A percentile compares a stretch with the other conserved stretches of the same genome.
phyloP scores from a whole-genome alignment of 2,797 vertebrate species.

The Anguilla anguilla region DNA sequence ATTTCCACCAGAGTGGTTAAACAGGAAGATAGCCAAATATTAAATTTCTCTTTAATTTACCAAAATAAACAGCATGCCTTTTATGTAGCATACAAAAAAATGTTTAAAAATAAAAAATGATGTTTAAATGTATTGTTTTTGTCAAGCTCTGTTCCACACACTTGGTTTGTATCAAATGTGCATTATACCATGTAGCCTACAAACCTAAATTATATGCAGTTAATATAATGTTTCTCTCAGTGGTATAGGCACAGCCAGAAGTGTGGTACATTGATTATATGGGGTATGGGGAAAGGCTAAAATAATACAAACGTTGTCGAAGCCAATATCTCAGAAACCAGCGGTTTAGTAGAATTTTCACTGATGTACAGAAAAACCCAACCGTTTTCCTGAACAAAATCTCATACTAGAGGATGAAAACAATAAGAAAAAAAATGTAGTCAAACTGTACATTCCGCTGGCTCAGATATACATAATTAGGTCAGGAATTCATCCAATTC shows the following conservation, averaged over 20 bases:
- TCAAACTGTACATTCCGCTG: slow-evolving; percentile 56
- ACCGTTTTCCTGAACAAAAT: background rate
- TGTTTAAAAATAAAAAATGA: background rate
- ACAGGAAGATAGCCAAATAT: slow-evolving; percentile 70
- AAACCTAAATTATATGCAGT: background rate
- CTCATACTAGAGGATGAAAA: slow-evolving; percentile 29
- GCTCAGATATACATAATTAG: slow-evolving; percentile 62
- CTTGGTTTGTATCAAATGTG: background rate
- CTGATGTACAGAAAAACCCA: background rate
- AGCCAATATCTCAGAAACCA: background rate
- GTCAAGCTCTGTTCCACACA: background rate
- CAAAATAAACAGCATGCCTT: slow-evolving; percentile 56
- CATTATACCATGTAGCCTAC: background rate
- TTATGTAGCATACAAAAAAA: background rate
- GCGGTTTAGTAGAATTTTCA: background rate
- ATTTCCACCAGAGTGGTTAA: slow-evolving; percentile 51
- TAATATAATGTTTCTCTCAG: background rate
- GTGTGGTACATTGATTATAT: background rate
- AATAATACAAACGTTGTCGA: background rate
- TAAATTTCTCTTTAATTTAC: slow-evolving; percentile 69
- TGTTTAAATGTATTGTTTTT: background rate
- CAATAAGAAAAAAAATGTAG: slow-evolving; percentile 22
- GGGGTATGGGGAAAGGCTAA: background rate
- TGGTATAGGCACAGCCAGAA: background rate
- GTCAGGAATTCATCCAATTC: slow-evolving; percentile 62